Evolutionary conservation across 1,140 invertebrate genomes (phyloP), one percentile per base, ranked within the genome.

Genomic region (Heliothis virescens): DNA sequence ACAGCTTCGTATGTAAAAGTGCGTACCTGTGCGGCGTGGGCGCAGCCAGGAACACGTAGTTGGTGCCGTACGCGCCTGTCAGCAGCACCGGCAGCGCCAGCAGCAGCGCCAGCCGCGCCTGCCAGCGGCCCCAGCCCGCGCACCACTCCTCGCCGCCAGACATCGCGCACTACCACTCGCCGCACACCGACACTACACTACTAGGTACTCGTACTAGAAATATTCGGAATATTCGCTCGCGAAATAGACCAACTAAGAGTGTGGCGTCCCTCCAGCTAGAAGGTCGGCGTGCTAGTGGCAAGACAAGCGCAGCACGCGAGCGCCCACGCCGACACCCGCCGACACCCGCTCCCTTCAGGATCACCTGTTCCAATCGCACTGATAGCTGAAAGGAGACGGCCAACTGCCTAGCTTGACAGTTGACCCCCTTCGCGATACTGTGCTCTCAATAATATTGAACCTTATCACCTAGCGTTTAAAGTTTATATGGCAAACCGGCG

Each of bases 1-100:
- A 3, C 12, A 48, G 63, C 63, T 12, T 48, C n/a, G 41, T 16
- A 48, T 47, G n/a, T 0, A 1, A 1, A 11, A 48, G 16, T 9
- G 2, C 0, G 69, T 80, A 95, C 94, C 94, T 94, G 90, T 94
- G 89, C 3, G 89, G 83, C 10, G 91, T 89, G 41, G 87, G 86
- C 0, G 90, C 92, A 0, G 96, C 96, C 1, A 96, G 95, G 89
- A 97, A 96, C 67, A 96, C 95, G 87, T 96, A 97, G 80, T 95
- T 95, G 79, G 96, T 92, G 18, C 95, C 95, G 85, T 96, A 96
- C 73, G 95, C 93, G 69, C 95, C 96, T 5, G 96, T 95, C 67
- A 96, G 94, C 63, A 96, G 85, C 65, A 96, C 94, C n/a, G 96
- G 96, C 80, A 96, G 78, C 77, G 91, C 91, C 86, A 94, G 90